These are phyloP conservation scores for Chanos chanos DNA, from an alignment of 2,797 vertebrate genomes.

Conservation along the genomic window DNA sequence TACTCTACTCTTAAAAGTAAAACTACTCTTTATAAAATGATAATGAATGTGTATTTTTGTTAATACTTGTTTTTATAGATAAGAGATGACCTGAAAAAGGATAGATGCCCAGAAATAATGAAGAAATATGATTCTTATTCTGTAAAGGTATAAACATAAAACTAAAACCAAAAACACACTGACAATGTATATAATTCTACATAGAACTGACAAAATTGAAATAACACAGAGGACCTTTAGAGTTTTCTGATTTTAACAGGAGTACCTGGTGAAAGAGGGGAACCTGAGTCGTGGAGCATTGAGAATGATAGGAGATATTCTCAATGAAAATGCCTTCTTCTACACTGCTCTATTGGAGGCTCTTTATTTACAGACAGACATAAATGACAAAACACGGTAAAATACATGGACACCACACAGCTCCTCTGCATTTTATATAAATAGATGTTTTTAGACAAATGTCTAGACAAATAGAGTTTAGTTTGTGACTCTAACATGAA, in stretches of 20 bases:
- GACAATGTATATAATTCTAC: no score
- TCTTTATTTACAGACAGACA: constrained; percentile 73
- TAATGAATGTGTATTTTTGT: neutral
- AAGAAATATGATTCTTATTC: constrained; percentile 74
- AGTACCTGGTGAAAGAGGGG: constrained; percentile 74
- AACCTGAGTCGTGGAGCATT: constrained; percentile 74
- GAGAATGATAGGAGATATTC: constrained; percentile 78
- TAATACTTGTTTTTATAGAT: constrained; percentile 66
- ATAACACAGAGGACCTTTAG: no score
- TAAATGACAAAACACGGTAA: constrained; percentile 71
- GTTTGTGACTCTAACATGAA: no score
- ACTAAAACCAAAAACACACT: no score
- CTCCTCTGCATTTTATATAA: neutral
- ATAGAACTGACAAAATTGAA: no score
- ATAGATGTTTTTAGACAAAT: neutral
- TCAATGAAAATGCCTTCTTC: constrained; percentile 80
- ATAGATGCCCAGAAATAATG: constrained; percentile 62
- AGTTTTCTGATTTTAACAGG: no score
- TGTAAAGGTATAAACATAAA: constrained; percentile 77
- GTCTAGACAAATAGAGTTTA: no score
- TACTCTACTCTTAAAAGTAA: no score
- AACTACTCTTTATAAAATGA: no score
- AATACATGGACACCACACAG: no score
- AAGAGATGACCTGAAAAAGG: constrained; percentile 60
- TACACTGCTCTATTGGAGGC: constrained; percentile 74